Conservation (phyloP, 2,113 vertebrate species). For the Thunnus thynnus region DNA sequence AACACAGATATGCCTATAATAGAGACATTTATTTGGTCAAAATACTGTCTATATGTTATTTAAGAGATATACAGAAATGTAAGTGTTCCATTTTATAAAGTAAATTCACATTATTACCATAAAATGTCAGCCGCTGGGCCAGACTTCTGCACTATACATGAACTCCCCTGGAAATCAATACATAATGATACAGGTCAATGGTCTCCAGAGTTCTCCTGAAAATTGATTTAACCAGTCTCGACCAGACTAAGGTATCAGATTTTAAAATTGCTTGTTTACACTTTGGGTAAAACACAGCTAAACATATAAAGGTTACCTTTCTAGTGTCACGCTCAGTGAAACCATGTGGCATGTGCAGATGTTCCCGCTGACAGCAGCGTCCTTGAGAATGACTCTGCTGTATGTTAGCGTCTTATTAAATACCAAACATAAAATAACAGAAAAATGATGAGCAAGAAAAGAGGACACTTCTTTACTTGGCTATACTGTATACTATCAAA, state of each 20-base stretch:
- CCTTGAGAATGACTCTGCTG: constrained; percentile 1
- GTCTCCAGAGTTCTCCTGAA: constrained; percentile 2
- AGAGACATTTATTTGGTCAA: no score
- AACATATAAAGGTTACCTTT: background rate
- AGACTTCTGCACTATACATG: constrained; percentile 11
- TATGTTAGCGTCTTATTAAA: background rate
- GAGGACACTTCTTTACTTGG: background rate
- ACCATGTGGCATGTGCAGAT: background rate
- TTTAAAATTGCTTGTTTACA: background rate
- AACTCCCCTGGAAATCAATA: constrained; percentile 16
- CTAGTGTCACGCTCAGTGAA: constrained; percentile 1
- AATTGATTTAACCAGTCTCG: background rate
- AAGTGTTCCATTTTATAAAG: background rate
- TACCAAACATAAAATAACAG: background rate
- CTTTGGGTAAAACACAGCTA: background rate
- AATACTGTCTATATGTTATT: no score
- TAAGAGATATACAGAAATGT: no score
- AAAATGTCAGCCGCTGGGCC: background rate
- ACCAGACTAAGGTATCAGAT: background rate
- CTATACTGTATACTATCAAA: constrained; percentile 10
- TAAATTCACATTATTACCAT: background rate
- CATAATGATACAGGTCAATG: background rate
- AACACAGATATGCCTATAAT: background rate
- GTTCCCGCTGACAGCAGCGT: background rate
- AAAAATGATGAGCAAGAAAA: background rate